Percentiles rank a stretch among this genome's conserved stretches.
These are phyloP conservation scores for Hartigia nigra DNA, from an alignment of 2,888 invertebrate genomes.

Conservation along the genomic window DNA sequence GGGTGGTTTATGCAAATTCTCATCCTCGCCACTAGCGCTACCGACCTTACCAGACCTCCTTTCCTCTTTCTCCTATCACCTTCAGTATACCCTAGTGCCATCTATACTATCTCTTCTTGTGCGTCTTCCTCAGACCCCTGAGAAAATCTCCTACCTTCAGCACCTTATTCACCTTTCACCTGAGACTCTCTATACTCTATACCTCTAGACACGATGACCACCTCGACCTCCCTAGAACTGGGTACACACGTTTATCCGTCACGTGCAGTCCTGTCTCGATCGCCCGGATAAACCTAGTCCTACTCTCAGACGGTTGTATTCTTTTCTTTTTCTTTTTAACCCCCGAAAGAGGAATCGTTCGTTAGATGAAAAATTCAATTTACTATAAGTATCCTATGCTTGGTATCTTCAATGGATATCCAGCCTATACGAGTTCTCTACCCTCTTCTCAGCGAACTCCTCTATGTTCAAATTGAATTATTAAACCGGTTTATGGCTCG, in stretches of 20 bases:
- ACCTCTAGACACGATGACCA: not conserved
- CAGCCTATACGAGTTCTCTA: not conserved
- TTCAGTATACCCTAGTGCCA: not conserved
- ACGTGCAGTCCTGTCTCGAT: not conserved
- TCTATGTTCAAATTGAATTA: constrained; percentile 20
- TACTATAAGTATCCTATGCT: not conserved
- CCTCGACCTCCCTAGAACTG: not conserved
- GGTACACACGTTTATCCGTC: not conserved
- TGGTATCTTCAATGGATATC: not conserved
- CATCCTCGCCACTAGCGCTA: constrained; percentile 34
- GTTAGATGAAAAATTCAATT: not conserved
- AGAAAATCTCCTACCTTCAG: not conserved
- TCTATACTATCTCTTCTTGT: not conserved
- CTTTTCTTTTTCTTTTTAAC: not conserved
- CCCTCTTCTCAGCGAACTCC: not conserved
- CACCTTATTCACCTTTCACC: not conserved
- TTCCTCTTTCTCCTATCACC: constrained; percentile 11
- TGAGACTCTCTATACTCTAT: not conserved
- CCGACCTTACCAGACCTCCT: constrained; percentile 14
- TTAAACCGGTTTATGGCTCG: constrained; percentile 26
- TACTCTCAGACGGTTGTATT: not conserved
- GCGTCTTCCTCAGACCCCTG: not conserved
- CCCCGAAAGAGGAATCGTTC: not conserved
- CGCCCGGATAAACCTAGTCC: too few relatives aligned
- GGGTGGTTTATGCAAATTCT: constrained; percentile 57